Base-by-base conservation (phyloP, 2,888 invertebrate genomes). In the Malacosoma neustria region DNA sequence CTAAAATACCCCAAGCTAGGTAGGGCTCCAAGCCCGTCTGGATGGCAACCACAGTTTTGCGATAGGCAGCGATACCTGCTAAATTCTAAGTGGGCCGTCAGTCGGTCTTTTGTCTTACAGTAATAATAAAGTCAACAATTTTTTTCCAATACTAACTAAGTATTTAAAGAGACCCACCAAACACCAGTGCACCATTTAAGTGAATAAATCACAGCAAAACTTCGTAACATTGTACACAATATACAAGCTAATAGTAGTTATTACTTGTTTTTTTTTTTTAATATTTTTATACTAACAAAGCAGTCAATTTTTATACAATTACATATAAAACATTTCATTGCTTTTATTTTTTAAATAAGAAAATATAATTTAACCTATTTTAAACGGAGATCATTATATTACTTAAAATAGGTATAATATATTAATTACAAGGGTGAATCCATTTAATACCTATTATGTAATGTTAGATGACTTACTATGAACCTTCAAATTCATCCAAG, bases 311-410 rank as follows among this genome's bases (percentile, higher is more conserved):
- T 61, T 57, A 56, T 59, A 46, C 51, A 46, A 57, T 48, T 42
- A 45, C 41, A 47, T 57, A 55, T 58, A 42, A 22, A 5, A n/a
- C n/a, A 7, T 43, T 44, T 43, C 50, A 45, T 41, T 50, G 44
- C 39, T 44, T 36, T 48, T 49, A 51, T 49, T 40, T 54, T 45
- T 55, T 64, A 61, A 66, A 74, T 81, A 81, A 52, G 75, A 80
- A 80, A 81, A 81, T 80, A 81, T 76, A 76, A 73, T 79, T 70
- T 72, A 73, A 68, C 70, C 69, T 63, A 71, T 47, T 59, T 73
- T 66, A 72, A 57, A 64, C 53, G 53, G 80, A 80, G 80, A 80
- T 80, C 80, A 77, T 72, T 69, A 63, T 61, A 59, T 67, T 61
- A 64, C 62, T 69, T 69, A 66, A 55, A 63, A 54, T 56, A 58